Evolutionary conservation across 2,888 invertebrate genomes (phyloP).

Genomic region (Eutolmus rufibarbis): DNA sequence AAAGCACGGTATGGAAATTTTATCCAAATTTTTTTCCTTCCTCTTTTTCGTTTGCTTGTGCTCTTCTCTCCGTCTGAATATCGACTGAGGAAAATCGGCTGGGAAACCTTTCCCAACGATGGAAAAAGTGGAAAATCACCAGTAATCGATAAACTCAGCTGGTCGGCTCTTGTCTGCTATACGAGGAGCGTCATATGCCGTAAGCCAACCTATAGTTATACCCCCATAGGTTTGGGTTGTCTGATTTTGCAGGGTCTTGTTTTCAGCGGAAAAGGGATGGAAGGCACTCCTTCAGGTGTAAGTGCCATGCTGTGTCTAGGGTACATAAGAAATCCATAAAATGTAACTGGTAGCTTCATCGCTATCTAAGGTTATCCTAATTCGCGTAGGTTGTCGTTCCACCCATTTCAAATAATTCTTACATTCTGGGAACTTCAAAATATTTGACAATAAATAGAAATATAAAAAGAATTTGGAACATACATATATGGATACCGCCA

Average conservation of each 20-base stretch:
- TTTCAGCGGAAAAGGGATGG: neutral
- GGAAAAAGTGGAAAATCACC: conserved; percentile 38
- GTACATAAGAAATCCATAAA: neutral
- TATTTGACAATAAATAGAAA: neutral
- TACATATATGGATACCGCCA: too few relatives aligned
- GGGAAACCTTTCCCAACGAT: conserved; percentile 30
- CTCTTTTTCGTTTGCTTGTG: conserved; percentile 15
- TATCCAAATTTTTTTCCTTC: conserved; percentile 9
- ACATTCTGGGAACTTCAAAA: neutral
- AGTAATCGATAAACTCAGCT: conserved; percentile 41
- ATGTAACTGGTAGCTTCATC: neutral
- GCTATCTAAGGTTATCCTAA: neutral
- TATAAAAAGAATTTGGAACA: neutral
- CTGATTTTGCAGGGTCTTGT: neutral
- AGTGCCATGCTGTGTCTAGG: conserved; percentile 30
- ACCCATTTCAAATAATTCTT: neutral
- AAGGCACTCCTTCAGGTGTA: neutral
- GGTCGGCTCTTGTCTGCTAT: conserved; percentile 6
- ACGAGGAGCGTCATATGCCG: neutral
- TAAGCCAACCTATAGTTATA: neutral
- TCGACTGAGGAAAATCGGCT: conserved; percentile 5
- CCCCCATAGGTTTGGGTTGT: neutral
- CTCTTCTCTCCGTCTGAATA: conserved; percentile 29
- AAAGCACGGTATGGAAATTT: neutral
- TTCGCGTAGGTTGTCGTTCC: neutral